Evolutionary conservation across 2,888 invertebrate genomes (phyloP).

Genomic region (Tuta absoluta): DNA sequence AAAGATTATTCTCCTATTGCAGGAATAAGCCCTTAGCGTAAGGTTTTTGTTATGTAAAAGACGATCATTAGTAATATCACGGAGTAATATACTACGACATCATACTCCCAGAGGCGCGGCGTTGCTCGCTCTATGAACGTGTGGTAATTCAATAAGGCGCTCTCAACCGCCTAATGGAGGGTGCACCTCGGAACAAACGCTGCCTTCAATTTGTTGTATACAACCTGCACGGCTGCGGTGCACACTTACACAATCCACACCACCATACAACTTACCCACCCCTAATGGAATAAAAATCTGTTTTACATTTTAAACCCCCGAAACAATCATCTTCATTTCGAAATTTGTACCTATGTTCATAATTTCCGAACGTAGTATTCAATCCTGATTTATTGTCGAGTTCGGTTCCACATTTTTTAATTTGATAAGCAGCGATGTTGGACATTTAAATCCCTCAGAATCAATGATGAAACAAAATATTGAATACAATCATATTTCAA

Average conservation of each 20-base stretch:
- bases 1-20: constrained; percentile 1
- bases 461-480: constrained; percentile 49
- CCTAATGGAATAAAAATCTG: constrained; percentile 14
- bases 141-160: constrained; percentile 57
- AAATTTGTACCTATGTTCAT: constrained; percentile 20
- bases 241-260: constrained; percentile 14
- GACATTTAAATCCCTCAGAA: constrained; percentile 27
- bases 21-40: background rate
- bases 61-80: constrained; percentile 8
- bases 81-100: constrained; percentile 13
- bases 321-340: constrained; percentile 25
- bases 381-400: constrained; percentile 5
- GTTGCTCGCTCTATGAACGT: constrained; percentile 49
- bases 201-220: constrained; percentile 37
- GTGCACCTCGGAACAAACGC: constrained; percentile 44
- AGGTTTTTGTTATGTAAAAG: constrained; percentile 8
- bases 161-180: constrained; percentile 55
- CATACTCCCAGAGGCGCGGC: constrained; percentile 22
- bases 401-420: background rate
- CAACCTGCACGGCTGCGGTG: constrained; percentile 16
- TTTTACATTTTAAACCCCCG: constrained; percentile 21
- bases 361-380: constrained; percentile 12
- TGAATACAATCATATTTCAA: constrained; percentile 56
- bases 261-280: background rate
- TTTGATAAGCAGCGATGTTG: background rate